Conservation (phyloP, 1,140 invertebrate genomes). For the Zaprionus vittiger region DNA sequence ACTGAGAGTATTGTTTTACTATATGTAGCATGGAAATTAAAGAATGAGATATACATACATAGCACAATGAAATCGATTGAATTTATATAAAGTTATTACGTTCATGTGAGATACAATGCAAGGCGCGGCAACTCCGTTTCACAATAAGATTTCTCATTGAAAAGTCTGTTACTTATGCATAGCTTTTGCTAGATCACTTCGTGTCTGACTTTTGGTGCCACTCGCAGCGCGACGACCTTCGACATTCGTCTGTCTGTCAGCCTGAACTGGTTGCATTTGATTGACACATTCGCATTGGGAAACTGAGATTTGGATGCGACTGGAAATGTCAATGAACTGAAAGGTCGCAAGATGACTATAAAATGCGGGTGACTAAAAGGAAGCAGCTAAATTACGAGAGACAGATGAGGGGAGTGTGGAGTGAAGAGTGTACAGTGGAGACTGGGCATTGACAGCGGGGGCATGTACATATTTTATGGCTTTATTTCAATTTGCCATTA, state of each 20-base stretch:
- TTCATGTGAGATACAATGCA: not conserved
- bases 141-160: not conserved
- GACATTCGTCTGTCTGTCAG: slow-evolving; percentile 1
- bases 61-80: no score
- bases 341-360: not conserved
- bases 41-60: no score
- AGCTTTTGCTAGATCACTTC: not conserved
- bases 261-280: slow-evolving; percentile 10
- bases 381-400: not conserved
- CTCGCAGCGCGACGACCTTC: not conserved
- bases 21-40: no score
- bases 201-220: not conserved
- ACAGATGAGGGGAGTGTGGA: not conserved
- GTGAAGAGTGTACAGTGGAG: not conserved
- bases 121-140: no score
- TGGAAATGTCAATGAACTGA: slow-evolving; percentile 63
- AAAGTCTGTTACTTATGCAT: not conserved
- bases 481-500: slow-evolving; percentile 78
- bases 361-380: slow-evolving; percentile 34
- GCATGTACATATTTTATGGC: slow-evolving; percentile 57
- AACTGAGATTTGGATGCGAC: slow-evolving; percentile 9
- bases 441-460: slow-evolving; percentile 3
- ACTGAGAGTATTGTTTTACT: no score
- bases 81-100: no score
- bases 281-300: slow-evolving; percentile 24